These are phyloP conservation scores for Murina feae DNA, from an alignment of 2,113 vertebrate genomes.

Conservation along the genomic window DNA sequence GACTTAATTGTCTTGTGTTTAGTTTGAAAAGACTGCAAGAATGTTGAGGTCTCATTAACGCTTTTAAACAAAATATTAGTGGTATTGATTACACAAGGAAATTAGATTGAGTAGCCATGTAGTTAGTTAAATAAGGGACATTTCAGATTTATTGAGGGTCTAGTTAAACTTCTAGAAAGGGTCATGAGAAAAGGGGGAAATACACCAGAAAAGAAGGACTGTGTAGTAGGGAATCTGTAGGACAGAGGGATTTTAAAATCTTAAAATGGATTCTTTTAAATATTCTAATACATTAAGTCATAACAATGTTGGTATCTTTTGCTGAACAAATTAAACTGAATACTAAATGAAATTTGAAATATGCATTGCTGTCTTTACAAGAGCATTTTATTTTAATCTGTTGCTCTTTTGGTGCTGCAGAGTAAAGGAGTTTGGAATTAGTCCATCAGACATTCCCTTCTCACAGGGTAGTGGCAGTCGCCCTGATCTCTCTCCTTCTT, in stretches of 20 bases:
- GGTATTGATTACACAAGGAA: neutral
- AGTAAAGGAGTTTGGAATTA: conserved; percentile 99
- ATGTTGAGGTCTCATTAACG: neutral
- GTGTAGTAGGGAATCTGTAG: neutral
- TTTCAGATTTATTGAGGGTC: neutral
- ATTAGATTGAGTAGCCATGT: neutral
- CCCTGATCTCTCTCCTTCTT: conserved; percentile 95
- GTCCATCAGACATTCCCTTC: conserved; percentile 98
- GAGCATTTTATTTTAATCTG: conserved; percentile 83
- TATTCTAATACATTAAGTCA: neutral
- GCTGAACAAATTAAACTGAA: conserved; percentile 40
- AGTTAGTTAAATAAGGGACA: neutral
- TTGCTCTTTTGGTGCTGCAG: conserved; percentile 88
- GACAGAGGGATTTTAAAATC: neutral
- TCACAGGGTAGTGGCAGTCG: conserved; percentile 92
- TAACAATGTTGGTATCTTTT: neutral
- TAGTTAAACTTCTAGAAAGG: neutral
- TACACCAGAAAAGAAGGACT: neutral
- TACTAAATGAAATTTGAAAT: conserved; percentile 68
- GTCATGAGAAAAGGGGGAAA: neutral
- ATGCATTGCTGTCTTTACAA: conserved; percentile 76
- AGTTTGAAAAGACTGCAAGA: neutral
- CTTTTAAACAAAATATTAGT: conserved; percentile 21
- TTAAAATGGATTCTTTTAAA: neutral
- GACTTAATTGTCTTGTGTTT: neutral